Conservation (phyloP, 2,113 vertebrate genomes). For the Cavia aperea region DNA sequence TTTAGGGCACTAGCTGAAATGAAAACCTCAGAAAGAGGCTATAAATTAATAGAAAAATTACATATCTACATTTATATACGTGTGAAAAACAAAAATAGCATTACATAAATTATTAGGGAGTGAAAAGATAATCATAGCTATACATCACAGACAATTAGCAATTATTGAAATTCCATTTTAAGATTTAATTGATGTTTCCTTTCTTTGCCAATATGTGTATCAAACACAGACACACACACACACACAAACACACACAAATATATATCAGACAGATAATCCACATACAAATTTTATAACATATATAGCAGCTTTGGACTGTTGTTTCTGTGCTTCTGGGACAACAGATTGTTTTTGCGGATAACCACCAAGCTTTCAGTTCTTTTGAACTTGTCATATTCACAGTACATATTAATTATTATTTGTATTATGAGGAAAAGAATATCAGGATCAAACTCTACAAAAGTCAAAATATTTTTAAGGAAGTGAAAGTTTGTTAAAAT, state of each 20-base stretch:
- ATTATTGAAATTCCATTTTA: background rate
- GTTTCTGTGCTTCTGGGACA: background rate
- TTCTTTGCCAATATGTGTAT: background rate
- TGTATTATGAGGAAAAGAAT: background rate
- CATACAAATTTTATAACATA: background rate
- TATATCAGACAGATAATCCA: background rate
- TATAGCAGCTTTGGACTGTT: background rate
- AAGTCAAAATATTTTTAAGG: background rate
- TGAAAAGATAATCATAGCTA: background rate
- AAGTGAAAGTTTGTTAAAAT: background rate
- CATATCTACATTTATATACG: background rate
- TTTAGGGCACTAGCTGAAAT: background rate
- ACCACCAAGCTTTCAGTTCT: background rate
- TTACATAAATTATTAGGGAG: background rate
- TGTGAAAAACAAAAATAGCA: background rate
- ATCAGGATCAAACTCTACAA: background rate
- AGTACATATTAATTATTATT: background rate
- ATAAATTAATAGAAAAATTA: background rate
- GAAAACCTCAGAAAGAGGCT: background rate
- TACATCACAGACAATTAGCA: background rate
- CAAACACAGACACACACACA: background rate
- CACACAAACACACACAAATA: background rate
- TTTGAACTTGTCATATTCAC: background rate
- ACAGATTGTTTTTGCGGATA: background rate
- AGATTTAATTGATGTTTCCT: background rate